Evolutionary conservation across 2,797 vertebrate genomes (phyloP).

Genomic region (Acipenser oxyrinchus): DNA sequence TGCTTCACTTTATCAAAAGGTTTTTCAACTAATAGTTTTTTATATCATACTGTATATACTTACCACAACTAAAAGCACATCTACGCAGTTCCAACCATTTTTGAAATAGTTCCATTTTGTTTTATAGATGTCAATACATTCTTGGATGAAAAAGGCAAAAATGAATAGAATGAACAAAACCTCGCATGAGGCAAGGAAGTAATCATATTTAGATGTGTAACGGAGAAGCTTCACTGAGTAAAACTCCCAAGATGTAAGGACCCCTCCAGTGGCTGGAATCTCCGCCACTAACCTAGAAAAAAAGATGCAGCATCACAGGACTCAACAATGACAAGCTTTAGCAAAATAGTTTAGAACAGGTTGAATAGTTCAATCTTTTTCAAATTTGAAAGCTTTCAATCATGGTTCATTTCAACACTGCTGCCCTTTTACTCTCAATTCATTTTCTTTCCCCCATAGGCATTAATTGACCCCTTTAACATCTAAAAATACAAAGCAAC

Average conservation of each 20-base stretch:
- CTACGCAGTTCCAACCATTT: conserved; percentile 48
- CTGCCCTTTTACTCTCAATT: too few species aligned
- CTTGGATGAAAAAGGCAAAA: conserved; percentile 34
- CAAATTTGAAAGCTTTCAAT: too few species aligned
- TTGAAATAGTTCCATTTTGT: conserved; percentile 38
- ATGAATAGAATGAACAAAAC: conserved; percentile 44
- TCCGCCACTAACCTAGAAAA: conserved; percentile 51
- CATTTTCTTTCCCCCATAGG: too few species aligned
- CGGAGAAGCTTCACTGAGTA: conserved; percentile 45
- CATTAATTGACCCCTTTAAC: too few species aligned
- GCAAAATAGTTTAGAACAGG: too few species aligned
- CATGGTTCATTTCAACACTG: too few species aligned
- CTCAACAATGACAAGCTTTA: not conserved
- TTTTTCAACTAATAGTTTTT: too few species aligned
- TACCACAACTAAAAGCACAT: conserved; percentile 40
- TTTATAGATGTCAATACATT: conserved; percentile 31
- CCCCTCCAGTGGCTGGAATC: conserved; percentile 45
- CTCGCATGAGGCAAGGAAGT: conserved; percentile 49
- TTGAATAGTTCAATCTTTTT: too few species aligned
- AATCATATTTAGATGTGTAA: conserved; percentile 35
- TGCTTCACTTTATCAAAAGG: too few species aligned
- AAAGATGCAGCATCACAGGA: conserved; percentile 1
- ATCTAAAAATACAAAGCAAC: too few species aligned
- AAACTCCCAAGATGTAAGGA: conserved; percentile 43
- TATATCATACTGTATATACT: conserved; percentile 22